Percentiles rank a stretch among this genome's conserved stretches.
Evolutionary conservation across 1,140 invertebrate species (phyloP).

Genomic region (Drosophila baimaii): DNA sequence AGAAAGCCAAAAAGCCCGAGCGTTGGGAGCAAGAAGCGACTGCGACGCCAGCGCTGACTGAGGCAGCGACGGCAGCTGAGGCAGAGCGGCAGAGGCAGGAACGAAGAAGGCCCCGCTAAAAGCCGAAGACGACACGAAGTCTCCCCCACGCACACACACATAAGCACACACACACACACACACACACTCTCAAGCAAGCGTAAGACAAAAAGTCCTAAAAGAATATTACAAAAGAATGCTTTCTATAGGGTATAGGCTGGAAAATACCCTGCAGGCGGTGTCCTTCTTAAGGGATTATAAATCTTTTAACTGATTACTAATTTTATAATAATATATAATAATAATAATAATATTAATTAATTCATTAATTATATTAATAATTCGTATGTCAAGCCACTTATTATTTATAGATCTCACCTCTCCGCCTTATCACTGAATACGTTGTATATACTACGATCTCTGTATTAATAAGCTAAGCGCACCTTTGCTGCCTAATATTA

Average conservation of each 20-base stretch:
- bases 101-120: constrained; percentile 64
- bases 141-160: constrained; percentile 31
- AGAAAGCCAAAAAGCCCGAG: constrained; percentile 76
- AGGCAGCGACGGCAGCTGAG: no score
- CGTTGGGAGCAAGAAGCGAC: constrained; percentile 43
- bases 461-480: neutral
- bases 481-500: neutral
- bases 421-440: neutral
- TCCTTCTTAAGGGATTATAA: neutral
- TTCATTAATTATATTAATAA: no score
- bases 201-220: constrained; percentile 18
- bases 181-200: constrained; percentile 6
- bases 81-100: no score
- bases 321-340: neutral
- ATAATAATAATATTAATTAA: no score
- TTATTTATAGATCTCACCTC: no score
- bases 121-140: constrained; percentile 70
- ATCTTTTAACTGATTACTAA: neutral
- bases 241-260: neutral
- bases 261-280: neutral
- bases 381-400: no score
- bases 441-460: neutral
- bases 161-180: constrained; percentile 10
- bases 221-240: neutral
- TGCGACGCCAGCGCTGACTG: constrained; percentile 29